Percentiles rank a stretch among this genome's conserved stretches.
Evolutionary conservation across 2,113 vertebrate species (phyloP).

Genomic region (Nycticorax nycticorax): DNA sequence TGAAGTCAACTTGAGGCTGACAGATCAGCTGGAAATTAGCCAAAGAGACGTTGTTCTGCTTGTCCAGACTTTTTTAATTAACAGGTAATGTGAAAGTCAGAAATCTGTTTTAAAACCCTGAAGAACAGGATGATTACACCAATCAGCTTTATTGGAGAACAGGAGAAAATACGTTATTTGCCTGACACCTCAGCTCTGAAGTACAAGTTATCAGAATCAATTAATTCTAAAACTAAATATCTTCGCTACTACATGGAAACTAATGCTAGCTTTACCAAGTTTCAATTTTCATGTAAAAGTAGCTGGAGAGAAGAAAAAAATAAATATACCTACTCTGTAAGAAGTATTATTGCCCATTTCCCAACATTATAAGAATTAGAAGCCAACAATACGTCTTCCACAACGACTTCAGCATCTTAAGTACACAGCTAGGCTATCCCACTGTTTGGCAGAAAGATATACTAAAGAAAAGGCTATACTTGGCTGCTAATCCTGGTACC

Average conservation of each 20-base stretch:
- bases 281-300: not conserved
- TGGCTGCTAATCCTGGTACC: not conserved
- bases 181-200: not conserved
- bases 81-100: not conserved
- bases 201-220: not conserved
- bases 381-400: not conserved
- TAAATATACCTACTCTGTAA: not conserved
- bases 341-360: not conserved
- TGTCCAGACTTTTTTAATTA: not conserved
- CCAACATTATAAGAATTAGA: not conserved
- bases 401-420: not conserved
- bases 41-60: not conserved
- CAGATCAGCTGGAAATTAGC: constrained; percentile 13
- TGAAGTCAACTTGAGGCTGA: not conserved
- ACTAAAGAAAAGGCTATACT: not conserved
- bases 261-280: not conserved
- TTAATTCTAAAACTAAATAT: not conserved
- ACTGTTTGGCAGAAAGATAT: not conserved
- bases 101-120: not conserved
- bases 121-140: not conserved
- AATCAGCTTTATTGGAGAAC: not conserved
- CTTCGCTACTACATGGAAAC: not conserved
- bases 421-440: not conserved
- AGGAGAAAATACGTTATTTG: not conserved
- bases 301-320: not conserved